Conservation (phyloP, 2,888 invertebrate species). For the Lasiommata megera region DNA sequence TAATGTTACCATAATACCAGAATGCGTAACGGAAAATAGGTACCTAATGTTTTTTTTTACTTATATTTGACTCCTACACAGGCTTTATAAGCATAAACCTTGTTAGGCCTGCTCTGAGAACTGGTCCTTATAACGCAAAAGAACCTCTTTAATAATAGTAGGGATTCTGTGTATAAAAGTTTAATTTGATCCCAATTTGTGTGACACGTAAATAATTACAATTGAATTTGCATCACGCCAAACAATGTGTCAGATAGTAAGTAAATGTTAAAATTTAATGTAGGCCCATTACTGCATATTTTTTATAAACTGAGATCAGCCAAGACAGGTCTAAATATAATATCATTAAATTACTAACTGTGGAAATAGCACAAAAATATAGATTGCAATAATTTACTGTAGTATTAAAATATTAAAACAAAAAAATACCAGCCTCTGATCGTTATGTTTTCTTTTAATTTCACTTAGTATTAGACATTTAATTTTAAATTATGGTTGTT, state of each 20-base stretch:
- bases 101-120: too few relatives aligned
- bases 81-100: too few relatives aligned
- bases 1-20: too few relatives aligned
- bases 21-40: too few relatives aligned
- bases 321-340: background rate
- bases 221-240: background rate
- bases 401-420: background rate
- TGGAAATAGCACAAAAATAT: background rate
- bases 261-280: background rate
- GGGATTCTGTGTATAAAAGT: background rate
- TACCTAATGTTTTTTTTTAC: too few relatives aligned
- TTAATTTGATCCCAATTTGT: background rate
- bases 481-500: background rate
- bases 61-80: too few relatives aligned
- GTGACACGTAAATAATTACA: background rate
- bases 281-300: background rate
- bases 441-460: background rate
- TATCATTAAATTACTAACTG: too few relatives aligned
- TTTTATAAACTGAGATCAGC: background rate
- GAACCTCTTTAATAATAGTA: too few relatives aligned
- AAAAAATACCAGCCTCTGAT: background rate
- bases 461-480: background rate
- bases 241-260: background rate
- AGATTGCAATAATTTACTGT: background rate
- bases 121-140: too few relatives aligned